Base-by-base conservation (phyloP, 1,140 invertebrate species). In the Rhynchophorus ferrugineus region DNA sequence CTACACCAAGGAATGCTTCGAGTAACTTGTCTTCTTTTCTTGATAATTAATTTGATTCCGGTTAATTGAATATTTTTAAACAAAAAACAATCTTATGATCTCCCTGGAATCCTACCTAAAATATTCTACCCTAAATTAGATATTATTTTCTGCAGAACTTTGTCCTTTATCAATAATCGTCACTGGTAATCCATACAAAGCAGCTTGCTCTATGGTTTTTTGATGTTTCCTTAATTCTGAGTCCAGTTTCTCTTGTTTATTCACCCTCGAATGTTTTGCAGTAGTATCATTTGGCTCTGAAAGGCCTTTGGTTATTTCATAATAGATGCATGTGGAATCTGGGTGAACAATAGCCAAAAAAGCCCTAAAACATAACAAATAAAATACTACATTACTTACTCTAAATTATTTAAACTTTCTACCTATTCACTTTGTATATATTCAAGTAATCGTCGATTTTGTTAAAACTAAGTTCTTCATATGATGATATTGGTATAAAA, bases 291-390 rank as follows among this genome's bases (percentile, higher is more conserved):
- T 36, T 7, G 60, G 61, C 38, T 56, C 46, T 19, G 43, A 16
- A 20, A 67, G 44, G 24, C 58, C 59, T 13, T 62, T 34, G 13
- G 49, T 33, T 33, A 67, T 47, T 57, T 64, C 50, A 42, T 67
- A 67, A 54, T 56, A 67, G 13, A 67, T 58, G 44, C 58, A 64
- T 7, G 65, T 67, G 6, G 61, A 65, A 56, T 67, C 65, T 34
- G 58, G 34, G 50, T 61, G 59, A 8, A 67, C 57, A 6, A 65
- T 55, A 3, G 48, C 65, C 36, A 64, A 50, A 55, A 42, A 60
- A 11, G 59, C 14, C 21, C 61, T 58, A 20, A 49, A 45, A 44
- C 20, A 34, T 29, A n/a, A n/a, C n/a, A n/a, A n/a, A n/a, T n/a
- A n/a, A n/a, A n/a, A n/a, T n/a, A n/a, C n/a, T n/a, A n/a, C n/a